Evolutionary conservation across 2,888 invertebrate genomes (phyloP).

Genomic region (Xanthorhoe spadicearia): DNA sequence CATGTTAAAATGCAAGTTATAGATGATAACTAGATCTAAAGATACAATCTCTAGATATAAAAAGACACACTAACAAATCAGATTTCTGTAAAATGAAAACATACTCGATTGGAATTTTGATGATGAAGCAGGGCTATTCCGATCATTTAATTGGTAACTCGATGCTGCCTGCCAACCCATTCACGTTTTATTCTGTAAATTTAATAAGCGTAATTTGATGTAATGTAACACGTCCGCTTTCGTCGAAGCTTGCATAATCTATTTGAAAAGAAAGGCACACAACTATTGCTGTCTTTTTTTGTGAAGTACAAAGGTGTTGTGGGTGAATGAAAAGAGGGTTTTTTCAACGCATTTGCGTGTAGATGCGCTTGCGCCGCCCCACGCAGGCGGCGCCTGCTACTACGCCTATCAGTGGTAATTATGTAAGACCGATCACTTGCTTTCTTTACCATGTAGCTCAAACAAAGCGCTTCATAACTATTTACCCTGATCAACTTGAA

Average conservation of each 20-base stretch:
- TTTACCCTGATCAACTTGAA: background rate
- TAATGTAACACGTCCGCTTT: slow-evolving; percentile 32
- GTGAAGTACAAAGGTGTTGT: slow-evolving; percentile 40
- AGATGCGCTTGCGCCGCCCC: slow-evolving; percentile 55
- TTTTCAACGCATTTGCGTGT: slow-evolving; percentile 46
- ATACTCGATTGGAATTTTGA: background rate
- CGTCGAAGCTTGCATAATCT: slow-evolving; percentile 23
- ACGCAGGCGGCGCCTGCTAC: slow-evolving; percentile 52
- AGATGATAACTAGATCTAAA: background rate
- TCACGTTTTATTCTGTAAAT: slow-evolving; percentile 19
- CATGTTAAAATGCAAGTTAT: background rate
- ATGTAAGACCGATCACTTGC: slow-evolving; percentile 40
- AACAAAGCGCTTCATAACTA: background rate
- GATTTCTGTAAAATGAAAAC: background rate
- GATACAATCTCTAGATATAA: background rate
- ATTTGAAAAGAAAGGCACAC: slow-evolving; percentile 38
- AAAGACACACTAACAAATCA: background rate
- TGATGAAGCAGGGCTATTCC: slow-evolving; percentile 2
- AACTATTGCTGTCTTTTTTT: slow-evolving; percentile 45
- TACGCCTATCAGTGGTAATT: slow-evolving; percentile 51
- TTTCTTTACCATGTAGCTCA: slow-evolving; percentile 16
- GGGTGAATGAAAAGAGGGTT: slow-evolving; percentile 48
- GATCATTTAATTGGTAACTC: slow-evolving; percentile 12
- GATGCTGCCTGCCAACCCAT: slow-evolving; percentile 9
- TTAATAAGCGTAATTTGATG: slow-evolving; percentile 26